Evolutionary conservation across 2,797 vertebrate genomes (phyloP).

Genomic region (Anguilla pacifica): DNA sequence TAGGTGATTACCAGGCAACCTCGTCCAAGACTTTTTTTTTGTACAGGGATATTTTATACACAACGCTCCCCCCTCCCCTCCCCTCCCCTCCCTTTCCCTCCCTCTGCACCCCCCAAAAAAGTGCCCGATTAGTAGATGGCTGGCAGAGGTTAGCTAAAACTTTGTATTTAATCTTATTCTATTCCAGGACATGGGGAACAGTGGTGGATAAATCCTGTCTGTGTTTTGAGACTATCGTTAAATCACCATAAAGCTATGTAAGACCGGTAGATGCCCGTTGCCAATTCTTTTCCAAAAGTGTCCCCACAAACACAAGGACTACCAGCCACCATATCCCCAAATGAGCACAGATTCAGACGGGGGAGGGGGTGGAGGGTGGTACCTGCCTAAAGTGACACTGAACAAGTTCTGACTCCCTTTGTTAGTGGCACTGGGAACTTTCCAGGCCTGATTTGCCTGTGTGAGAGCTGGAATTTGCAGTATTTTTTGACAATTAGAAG

Average conservation of each 20-base stretch:
- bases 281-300: background rate
- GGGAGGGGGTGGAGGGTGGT: background rate
- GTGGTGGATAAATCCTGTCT: background rate
- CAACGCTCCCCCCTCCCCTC: background rate
- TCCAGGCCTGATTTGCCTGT: background rate
- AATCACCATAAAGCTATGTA: background rate
- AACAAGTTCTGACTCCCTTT: constrained; percentile 7
- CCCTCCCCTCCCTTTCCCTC: no score
- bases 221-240: background rate
- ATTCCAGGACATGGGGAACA: background rate
- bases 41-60: background rate
- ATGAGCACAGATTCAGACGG: background rate
- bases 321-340: background rate
- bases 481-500: constrained; percentile 19
- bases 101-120: background rate
- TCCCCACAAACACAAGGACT: background rate
- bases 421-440: background rate
- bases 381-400: background rate
- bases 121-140: background rate
- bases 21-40: background rate
- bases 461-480: background rate
- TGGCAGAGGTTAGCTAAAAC: background rate
- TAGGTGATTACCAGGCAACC: background rate
- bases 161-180: background rate
- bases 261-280: background rate